Base-by-base conservation (phyloP, 1,140 invertebrate species). In the Ceratina japonica region DNA sequence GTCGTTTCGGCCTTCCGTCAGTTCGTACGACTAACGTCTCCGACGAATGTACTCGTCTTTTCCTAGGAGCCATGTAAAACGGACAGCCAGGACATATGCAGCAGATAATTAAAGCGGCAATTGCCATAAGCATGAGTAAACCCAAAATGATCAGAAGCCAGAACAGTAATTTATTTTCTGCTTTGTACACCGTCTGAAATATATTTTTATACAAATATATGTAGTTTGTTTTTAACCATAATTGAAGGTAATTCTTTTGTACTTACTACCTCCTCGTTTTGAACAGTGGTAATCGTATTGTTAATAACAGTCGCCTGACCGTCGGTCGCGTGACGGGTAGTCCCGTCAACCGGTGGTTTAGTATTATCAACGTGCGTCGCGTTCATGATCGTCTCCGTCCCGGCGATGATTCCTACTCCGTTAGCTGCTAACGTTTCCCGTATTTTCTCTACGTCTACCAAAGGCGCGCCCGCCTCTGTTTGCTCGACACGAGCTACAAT, bases 51-150 rank as follows among this genome's bases (percentile, higher is more conserved):
- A 96, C 93, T 92, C 95, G 93, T 92, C 95, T 94, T 93, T 95
- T 96, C 93, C 94, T 94, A n/a, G 95, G 94, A 64, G 95, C 94
- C 91, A 95, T 95, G 84, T 97, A 97, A 68, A 96, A 94, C 3
- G 96, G 96, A 92, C 97, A 97, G 81, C 95, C 95, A 83, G 95
- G 94, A 88, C 96, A 97, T 71, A 97, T 95, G 86, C 96, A 97
- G 90, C 97, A 97, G 27, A 96, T 93, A 68, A 97, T 94, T 52
- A 97, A 90, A 44, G 95, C 93, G 56, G 96, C 90, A 52, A 96
- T 93, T n/a, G 95, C 94, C 20, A 96, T 75, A 0, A 96, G 93
- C 63, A 97, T 93, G 51, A 97, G 88, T 13, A 97, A 92, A 59
- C 96, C 95, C 70, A 97, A 89, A 16, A 97, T 89, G 70, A 97